Evolutionary conservation across 2,888 invertebrate genomes (phyloP), one percentile per base, ranked within the genome.

Genomic region (Muschampia plurimacula): DNA sequence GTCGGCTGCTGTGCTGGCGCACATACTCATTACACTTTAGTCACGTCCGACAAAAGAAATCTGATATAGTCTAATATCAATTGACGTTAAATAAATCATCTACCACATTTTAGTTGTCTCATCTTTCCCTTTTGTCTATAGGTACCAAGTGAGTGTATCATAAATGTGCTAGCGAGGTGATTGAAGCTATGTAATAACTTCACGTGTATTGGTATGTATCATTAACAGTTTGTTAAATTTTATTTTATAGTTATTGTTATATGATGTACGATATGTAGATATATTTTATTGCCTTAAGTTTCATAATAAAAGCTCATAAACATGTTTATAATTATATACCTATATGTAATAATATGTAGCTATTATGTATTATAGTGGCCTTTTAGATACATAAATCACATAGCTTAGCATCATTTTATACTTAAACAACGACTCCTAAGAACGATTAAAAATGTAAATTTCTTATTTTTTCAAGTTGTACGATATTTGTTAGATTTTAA

Each of bases 1-100:
- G 84, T 77, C 73, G 74, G 77, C 82, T 83, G 83, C 75, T 83
- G 85, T 82, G 84, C 81, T 75, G 76, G 78, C 84, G 82, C 80
- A 82, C 81, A 81, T 81, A 75, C 66, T 69, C 74, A 76, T 69
- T 74, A 73, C 75, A 70, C 75, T 71, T 75, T 77, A 66, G 65
- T 72, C 44, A 64, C 62, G 65, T 72, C 32, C 62, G 41, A 64
- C 64, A 46, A 55, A 44, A 22, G 66, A 39, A 66, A 59, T 67
- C 62, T 32, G 71, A 72, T 72, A 52, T 55, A 49, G 62, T 72
- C 59, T 59, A 44, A 55, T 67, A 62, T 67, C 8, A 72, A 63
- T 44, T 72, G 32, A 67, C 55, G 55, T 72, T 55, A 41, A 59
- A 41, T 62, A 8, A 39, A 67, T 57, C 12, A 65, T 44, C 15